Percentiles rank a stretch among this genome's conserved stretches.
These are phyloP conservation scores for Bolinopsis microptera DNA, from an alignment of 37 sponge, comb jelly and placozoan species.

Conservation along the genomic window DNA sequence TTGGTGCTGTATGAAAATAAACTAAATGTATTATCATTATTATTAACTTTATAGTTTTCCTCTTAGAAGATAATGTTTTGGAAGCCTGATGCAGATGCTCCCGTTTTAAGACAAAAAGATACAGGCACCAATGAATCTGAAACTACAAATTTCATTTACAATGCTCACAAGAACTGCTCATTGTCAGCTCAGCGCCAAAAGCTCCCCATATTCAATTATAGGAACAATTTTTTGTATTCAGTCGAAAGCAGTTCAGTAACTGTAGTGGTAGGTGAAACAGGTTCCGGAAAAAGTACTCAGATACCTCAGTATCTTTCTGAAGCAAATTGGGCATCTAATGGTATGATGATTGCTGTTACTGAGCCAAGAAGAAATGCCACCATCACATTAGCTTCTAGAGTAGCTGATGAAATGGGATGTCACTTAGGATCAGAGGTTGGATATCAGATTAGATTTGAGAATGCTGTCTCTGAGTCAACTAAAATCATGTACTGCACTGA, in stretches of 20 bases:
- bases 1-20: too few species aligned
- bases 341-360: slow-evolving; percentile 73
- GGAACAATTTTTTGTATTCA: slow-evolving; percentile 82
- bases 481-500: slow-evolving; percentile 84
- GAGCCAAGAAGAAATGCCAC: slow-evolving; percentile 89
- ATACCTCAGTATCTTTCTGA: slow-evolving; percentile 84
- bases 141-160: not conserved
- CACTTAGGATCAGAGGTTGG: slow-evolving; percentile 68
- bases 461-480: slow-evolving; percentile 35
- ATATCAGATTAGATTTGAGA: slow-evolving; percentile 68
- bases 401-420: slow-evolving; percentile 70
- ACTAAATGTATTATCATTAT: too few species aligned
- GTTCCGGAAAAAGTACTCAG: slow-evolving; percentile 93
- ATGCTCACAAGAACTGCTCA: slow-evolving; percentile 8
- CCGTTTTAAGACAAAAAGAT: slow-evolving; percentile 6
- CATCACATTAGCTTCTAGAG: slow-evolving; percentile 77
- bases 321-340: slow-evolving; percentile 69
- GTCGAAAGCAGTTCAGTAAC: slow-evolving; percentile 75
- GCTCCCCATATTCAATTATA: slow-evolving; percentile 76
- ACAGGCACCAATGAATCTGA: not conserved
- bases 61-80: too few species aligned
- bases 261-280: slow-evolving; percentile 84
- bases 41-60: too few species aligned
- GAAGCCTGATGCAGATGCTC: slow-evolving; percentile 26
- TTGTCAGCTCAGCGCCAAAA: slow-evolving; percentile 13